Evolutionary conservation across 2,113 vertebrate species (phyloP).

Genomic region (Neoarius graeffei): DNA sequence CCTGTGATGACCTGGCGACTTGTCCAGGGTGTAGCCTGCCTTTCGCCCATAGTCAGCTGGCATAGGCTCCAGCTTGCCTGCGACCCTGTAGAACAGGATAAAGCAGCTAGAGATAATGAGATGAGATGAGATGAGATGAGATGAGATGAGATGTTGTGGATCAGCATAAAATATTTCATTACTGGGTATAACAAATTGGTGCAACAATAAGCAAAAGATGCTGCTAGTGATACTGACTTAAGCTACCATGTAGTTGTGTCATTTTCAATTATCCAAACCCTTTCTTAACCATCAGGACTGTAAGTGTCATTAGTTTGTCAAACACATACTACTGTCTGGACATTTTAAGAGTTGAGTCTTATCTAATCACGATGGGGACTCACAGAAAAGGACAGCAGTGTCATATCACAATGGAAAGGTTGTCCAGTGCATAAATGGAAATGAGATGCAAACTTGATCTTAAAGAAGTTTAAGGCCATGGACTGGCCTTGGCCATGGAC

Average conservation of each 20-base stretch:
- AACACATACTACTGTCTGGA: neutral
- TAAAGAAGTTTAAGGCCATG: conserved; percentile 43
- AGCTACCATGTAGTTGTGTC: neutral
- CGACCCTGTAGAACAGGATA: too few relatives aligned
- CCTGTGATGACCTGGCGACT: too few relatives aligned
- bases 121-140: too few relatives aligned
- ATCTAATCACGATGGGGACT: conserved; percentile 27
- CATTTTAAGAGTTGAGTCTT: conserved; percentile 10
- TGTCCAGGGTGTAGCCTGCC: too few relatives aligned
- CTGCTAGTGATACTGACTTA: neutral
- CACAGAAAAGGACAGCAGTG: conserved; percentile 28
- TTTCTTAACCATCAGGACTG: neutral
- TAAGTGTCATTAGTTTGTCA: conserved; percentile 16
- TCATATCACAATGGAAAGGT: conserved; percentile 48
- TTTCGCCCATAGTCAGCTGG: too few relatives aligned
- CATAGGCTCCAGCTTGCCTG: too few relatives aligned
- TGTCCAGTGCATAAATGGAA: conserved; percentile 49
- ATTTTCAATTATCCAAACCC: neutral
- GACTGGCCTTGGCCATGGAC: neutral
- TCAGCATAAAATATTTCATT: neutral
- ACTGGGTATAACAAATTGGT: neutral
- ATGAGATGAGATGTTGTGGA: neutral
- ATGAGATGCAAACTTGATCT: conserved; percentile 55
- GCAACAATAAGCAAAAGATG: neutral
- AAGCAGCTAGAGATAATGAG: too few relatives aligned